A percentile compares a stretch with the other conserved stretches of the same genome.
Conservation (phyloP, 64 coral and sea anemone species). For the Dendronephthya gigantea region DNA sequence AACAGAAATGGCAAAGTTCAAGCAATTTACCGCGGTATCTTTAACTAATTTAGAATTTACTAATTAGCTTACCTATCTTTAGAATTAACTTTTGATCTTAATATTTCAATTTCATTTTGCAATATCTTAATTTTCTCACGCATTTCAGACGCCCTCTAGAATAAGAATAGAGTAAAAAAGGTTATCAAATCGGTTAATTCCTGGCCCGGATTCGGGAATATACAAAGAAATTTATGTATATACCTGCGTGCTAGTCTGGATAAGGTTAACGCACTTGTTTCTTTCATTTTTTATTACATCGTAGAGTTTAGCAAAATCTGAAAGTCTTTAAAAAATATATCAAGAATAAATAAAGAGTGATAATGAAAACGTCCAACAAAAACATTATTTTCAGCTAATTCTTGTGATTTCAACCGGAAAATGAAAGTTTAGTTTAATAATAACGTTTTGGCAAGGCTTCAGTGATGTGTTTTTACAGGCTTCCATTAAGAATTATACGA, state of each 20-base stretch:
- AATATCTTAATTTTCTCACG: conserved; percentile 95
- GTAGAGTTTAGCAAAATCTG: conserved; percentile 97
- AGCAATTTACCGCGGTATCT: too few relatives aligned
- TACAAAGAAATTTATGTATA: too few relatives aligned
- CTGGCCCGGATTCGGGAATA: too few relatives aligned
- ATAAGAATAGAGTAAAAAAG: background rate
- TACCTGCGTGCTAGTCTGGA: conserved; percentile 96
- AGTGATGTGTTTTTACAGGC: background rate
- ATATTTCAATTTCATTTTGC: conserved; percentile 99
- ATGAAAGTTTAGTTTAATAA: too few relatives aligned
- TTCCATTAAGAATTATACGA: background rate
- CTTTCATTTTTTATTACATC: conserved; percentile 99
- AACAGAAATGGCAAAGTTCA: too few relatives aligned
- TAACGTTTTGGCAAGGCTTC: too few relatives aligned
- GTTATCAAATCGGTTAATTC: background rate
- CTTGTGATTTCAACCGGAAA: too few relatives aligned
- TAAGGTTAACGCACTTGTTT: conserved; percentile 97
- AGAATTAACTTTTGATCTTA: conserved; percentile 98
- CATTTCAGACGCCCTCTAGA: conserved; percentile 97
- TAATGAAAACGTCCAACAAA: background rate
- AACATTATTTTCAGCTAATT: too few relatives aligned
- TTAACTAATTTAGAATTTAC: background rate
- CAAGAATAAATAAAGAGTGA: too few relatives aligned
- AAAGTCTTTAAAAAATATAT: too few relatives aligned
- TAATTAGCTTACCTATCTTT: conserved; percentile 69